These are phyloP conservation scores for Asteroscopus sphinx DNA, from an alignment of 2,888 invertebrate species.

Conservation along the genomic window DNA sequence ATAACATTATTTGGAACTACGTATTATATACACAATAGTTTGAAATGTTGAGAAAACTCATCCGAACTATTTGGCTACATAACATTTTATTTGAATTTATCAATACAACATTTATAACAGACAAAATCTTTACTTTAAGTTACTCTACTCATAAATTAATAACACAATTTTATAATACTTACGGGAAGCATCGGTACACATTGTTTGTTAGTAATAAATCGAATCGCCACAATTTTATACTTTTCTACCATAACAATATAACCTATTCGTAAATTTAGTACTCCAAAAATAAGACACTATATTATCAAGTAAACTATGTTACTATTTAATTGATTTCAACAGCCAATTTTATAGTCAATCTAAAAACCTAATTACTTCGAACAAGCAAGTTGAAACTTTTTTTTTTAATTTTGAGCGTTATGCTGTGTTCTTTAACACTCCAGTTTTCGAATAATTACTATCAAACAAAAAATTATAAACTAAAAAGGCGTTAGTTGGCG, in stretches of 20 bases:
- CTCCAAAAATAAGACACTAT: conserved; percentile 10
- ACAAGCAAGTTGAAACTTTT: not conserved
- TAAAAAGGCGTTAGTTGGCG: conserved; percentile 41
- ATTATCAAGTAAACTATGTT: conserved; percentile 4
- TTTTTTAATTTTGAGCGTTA: not conserved
- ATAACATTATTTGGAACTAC: conserved; percentile 48
- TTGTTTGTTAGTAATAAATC: conserved; percentile 50
- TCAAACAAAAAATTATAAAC: conserved; percentile 45
- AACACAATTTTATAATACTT: conserved; percentile 85
- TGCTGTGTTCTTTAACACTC: not conserved
- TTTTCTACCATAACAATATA: conserved; percentile 2
- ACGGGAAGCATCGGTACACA: conserved; percentile 68
- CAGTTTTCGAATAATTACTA: conserved; percentile 48
- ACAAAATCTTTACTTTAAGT: conserved; percentile 66
- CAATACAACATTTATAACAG: conserved; percentile 68
- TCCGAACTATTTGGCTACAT: conserved; percentile 32
- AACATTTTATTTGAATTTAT: conserved; percentile 51
- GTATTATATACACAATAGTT: conserved; percentile 45
- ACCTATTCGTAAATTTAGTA: conserved; percentile 7
- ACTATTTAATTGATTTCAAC: conserved; percentile 11
- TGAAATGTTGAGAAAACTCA: conserved; percentile 21
- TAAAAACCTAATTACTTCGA: not conserved
- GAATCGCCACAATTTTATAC: conserved; percentile 16
- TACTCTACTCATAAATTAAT: conserved; percentile 85
- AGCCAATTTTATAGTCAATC: conserved; percentile 1